phyloP scores from a whole-genome alignment of 2,888 invertebrate species.

The Scaptomyza tumidula region DNA sequence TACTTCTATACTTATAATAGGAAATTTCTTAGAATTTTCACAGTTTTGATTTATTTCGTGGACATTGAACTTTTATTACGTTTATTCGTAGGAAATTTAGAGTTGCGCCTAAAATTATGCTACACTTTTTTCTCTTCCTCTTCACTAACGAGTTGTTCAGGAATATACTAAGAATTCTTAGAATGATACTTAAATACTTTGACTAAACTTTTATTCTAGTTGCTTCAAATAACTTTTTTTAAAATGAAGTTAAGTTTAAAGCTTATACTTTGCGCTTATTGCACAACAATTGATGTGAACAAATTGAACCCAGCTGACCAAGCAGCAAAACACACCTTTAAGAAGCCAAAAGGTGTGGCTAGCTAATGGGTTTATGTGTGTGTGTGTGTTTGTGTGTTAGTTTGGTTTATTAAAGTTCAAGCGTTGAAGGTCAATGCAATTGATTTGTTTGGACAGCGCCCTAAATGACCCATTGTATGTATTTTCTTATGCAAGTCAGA shows the following conservation, averaged over 20 bases:
- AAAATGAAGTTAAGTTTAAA: too few relatives aligned
- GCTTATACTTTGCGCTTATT: background rate
- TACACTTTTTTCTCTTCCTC: background rate
- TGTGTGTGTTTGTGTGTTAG: constrained; percentile 27
- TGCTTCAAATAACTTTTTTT: too few relatives aligned
- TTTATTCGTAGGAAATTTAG: background rate
- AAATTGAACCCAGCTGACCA: constrained; percentile 5
- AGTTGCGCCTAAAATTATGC: background rate
- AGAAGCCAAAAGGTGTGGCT: constrained; percentile 41
- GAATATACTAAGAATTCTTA: too few relatives aligned
- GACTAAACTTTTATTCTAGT: too few relatives aligned
- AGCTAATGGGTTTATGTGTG: constrained; percentile 16
- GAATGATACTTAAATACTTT: too few relatives aligned
- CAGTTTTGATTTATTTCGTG: background rate
- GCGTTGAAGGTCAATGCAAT: constrained; percentile 42
- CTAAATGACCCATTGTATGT: background rate
- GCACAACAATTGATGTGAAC: background rate
- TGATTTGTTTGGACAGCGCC: constrained; percentile 23
- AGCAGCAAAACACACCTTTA: constrained; percentile 16
- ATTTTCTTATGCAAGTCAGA: background rate
- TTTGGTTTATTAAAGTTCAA: constrained; percentile 39
- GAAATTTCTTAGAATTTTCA: background rate
- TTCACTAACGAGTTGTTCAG: background rate
- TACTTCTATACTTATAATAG: background rate
- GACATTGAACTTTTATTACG: background rate